These are phyloP conservation scores for Phrynocephalus guinanensis DNA, from an alignment of 2,797 vertebrate genomes.

Conservation along the genomic window DNA sequence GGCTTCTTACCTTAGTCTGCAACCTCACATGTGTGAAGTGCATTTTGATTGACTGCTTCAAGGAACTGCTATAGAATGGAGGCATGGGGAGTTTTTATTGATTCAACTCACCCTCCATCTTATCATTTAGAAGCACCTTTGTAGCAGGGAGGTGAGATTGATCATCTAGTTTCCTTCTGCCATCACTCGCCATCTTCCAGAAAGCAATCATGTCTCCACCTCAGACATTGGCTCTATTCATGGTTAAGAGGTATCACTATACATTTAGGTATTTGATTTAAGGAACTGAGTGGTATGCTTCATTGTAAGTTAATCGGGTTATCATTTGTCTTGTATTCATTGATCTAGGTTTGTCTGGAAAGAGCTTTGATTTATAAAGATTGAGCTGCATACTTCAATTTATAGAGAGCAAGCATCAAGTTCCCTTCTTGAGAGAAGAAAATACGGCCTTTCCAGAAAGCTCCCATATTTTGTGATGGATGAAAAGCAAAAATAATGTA, in stretches of 20 bases:
- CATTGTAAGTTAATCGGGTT: conserved; percentile 15
- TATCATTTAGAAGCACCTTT: conserved; percentile 39
- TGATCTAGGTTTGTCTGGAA: conserved; percentile 38
- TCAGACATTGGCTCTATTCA: conserved; percentile 6
- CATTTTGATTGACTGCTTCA: conserved; percentile 18
- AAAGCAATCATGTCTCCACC: conserved; percentile 28
- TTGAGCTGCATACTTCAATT: conserved; percentile 20
- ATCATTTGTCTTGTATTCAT: conserved; percentile 39
- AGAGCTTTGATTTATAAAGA: conserved; percentile 13
- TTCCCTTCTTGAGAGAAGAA: neutral
- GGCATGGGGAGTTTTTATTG: neutral
- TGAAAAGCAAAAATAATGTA: conserved; percentile 21
- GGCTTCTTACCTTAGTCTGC: neutral
- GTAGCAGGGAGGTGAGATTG: neutral
- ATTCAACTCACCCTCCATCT: conserved; percentile 11
- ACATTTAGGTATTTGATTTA: conserved; percentile 33
- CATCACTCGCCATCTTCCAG: conserved; percentile 28
- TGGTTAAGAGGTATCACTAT: conserved; percentile 12
- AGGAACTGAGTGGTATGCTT: conserved; percentile 12
- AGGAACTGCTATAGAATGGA: conserved; percentile 10
- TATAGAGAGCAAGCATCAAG: neutral
- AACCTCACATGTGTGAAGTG: neutral
- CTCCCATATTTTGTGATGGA: neutral
- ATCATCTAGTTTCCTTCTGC: conserved; percentile 25
- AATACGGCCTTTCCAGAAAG: conserved; percentile 33